These are phyloP conservation scores for Hydrophis major DNA, from an alignment of 2,797 vertebrate genomes.

Conservation along the genomic window DNA sequence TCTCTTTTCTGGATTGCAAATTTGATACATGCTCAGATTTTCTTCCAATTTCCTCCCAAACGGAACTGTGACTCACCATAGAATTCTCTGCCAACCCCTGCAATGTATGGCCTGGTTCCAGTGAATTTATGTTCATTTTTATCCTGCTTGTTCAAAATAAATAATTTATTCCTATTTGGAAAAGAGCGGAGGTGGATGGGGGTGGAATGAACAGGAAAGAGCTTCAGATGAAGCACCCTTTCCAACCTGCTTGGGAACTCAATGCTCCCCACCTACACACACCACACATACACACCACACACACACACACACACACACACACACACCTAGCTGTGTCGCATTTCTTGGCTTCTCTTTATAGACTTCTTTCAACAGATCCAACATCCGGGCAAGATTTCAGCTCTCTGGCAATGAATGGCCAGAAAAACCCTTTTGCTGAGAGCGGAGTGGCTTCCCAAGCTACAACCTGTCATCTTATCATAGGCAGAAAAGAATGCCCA, in stretches of 20 bases:
- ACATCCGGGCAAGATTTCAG: not conserved
- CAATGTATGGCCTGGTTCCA: not conserved
- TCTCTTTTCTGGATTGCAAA: not conserved
- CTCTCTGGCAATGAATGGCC: not conserved
- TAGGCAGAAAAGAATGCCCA: not conserved
- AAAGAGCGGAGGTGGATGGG: not conserved
- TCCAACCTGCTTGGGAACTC: not conserved
- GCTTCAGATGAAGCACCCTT: not conserved
- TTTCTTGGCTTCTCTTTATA: not conserved
- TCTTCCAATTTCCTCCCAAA: not conserved
- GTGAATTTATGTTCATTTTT: not conserved
- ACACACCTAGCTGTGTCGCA: not conserved
- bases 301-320: not conserved
- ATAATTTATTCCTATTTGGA: not conserved
- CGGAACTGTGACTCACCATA: not conserved
- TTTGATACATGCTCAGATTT: not conserved
- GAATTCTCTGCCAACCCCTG: not conserved
- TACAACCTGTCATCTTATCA: not conserved
- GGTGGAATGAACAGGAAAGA: not conserved
- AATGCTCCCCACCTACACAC: not conserved
- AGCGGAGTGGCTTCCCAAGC: not conserved
- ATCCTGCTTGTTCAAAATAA: not conserved
- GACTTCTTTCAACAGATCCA: not conserved
- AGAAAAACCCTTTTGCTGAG: not conserved
- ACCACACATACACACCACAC: too few relatives aligned